Conservation (phyloP, 2,113 vertebrate species). For the Uria lomvia region DNA sequence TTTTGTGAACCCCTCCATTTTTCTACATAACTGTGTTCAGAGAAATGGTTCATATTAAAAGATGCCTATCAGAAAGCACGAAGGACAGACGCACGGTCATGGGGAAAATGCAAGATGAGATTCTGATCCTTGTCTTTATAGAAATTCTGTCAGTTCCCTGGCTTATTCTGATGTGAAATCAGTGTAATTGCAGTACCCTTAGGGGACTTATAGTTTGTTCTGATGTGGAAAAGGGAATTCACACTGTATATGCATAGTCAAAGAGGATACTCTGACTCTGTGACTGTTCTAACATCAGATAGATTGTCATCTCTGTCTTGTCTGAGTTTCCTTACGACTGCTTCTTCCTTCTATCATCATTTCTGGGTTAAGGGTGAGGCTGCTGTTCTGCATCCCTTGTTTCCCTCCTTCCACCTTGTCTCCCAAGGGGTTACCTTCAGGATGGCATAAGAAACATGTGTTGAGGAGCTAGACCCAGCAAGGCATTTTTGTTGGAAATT, state of each 20-base stretch:
- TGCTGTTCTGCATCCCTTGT: neutral
- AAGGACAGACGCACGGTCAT: accelerated
- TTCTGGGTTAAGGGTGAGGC: neutral
- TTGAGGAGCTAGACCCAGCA: neutral
- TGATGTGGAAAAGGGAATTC: neutral
- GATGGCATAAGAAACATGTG: neutral
- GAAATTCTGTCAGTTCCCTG: neutral
- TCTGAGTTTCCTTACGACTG: neutral
- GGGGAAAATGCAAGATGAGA: neutral
- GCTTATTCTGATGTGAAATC: neutral
- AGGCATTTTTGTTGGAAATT: neutral
- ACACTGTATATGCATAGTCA: neutral
- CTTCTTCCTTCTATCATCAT: neutral
- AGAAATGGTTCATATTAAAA: neutral
- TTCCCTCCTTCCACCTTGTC: neutral
- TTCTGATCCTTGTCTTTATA: neutral
- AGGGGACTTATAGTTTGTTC: neutral
- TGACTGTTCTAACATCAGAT: neutral
- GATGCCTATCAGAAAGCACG: neutral
- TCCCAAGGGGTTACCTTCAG: neutral
- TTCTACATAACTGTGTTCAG: neutral
- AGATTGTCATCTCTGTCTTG: neutral
- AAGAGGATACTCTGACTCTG: neutral
- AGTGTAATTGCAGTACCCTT: neutral
- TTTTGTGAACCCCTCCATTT: neutral